Evolutionary conservation across 2,888 invertebrate genomes (phyloP), one percentile per base, ranked within the genome.

Genomic region (Amaurobius ferox): DNA sequence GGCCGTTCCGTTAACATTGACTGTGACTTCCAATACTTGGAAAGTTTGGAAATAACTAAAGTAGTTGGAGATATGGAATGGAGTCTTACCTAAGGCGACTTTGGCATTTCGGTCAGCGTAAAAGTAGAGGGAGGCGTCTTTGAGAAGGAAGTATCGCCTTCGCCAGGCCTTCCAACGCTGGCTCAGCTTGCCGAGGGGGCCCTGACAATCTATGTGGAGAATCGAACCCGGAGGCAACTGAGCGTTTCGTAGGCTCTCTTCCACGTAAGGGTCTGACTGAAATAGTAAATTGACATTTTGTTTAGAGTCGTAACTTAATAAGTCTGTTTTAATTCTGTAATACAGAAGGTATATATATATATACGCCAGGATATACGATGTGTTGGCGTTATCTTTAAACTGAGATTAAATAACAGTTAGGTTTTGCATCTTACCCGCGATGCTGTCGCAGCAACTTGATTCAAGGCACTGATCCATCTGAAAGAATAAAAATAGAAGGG

Each of bases 121-220:
- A 92, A 98, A 97, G 92, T 97, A 98, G 29, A 98, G 93, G 89
- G 97, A 97, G 62, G 97, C 98, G 91, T 98, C 97, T 91, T 98
- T 98, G 66, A 98, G 93, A 40, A 98, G 96, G 93, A 97, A 98
- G 92, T 97, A 98, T 74, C 97, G 94, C 90, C 96, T 94, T 87
- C 95, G 95, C 97, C 98, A 98, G 26, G 96, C 95, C 89, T 92
- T 92, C 90, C 96, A 95, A 93, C 96, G 89, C 70, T 91, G 90
- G 40, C 92, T 92, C 88, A 97, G 93, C 92, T 97, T 97, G 92
- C 95, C 94, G 83, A 98, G 93, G 91, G 96, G 96, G n/a, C 98
- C 98, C 90, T 95, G 96, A 92, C 98, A 98, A 91, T 98, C 98
- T 0, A 97, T 96, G 86, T 95, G 93, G 19, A 94, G 93, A 87